Evolutionary conservation across 2,797 vertebrate species (phyloP).

Genomic region (Thalassophryne amazonica): DNA sequence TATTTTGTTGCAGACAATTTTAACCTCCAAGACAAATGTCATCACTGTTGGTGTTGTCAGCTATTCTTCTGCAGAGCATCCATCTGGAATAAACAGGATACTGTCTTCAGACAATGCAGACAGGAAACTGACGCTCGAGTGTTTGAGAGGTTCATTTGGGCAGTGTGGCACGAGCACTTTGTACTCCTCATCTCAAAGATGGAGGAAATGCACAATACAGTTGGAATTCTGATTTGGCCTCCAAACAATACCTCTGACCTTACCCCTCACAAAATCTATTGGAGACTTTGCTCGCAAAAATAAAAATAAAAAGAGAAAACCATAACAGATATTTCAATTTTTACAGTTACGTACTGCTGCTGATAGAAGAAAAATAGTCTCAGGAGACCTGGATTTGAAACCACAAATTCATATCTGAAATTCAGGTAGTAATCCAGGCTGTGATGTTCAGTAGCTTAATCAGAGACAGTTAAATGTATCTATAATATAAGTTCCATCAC

Average conservation of each 20-base stretch:
- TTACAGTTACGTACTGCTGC: not conserved
- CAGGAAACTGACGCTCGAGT: constrained; percentile 53
- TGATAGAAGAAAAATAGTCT: too few species aligned
- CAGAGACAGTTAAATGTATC: too few species aligned
- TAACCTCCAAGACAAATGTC: not conserved
- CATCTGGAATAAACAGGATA: constrained; percentile 71
- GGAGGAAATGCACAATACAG: constrained; percentile 43
- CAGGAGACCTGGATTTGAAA: too few species aligned
- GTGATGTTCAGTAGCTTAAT: too few species aligned
- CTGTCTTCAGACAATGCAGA: constrained; percentile 55
- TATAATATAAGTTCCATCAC: too few species aligned
- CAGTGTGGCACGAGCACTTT: constrained; percentile 24
- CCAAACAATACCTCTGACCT: constrained; percentile 58
- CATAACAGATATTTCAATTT: constrained; percentile 16
- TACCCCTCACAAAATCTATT: constrained; percentile 52
- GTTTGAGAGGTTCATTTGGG: constrained; percentile 37
- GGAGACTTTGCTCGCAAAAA: constrained; percentile 11
- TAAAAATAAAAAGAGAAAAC: constrained; percentile 46
- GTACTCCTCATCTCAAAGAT: constrained; percentile 35
- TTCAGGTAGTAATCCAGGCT: too few species aligned
- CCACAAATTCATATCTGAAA: too few species aligned
- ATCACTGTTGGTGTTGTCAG: constrained; percentile 21
- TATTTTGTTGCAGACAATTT: too few species aligned
- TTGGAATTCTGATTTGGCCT: constrained; percentile 30
- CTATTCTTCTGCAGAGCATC: constrained; percentile 38